phyloP scores from a whole-genome alignment of 1,140 invertebrate genomes.

The Drosophila kepulauana region DNA sequence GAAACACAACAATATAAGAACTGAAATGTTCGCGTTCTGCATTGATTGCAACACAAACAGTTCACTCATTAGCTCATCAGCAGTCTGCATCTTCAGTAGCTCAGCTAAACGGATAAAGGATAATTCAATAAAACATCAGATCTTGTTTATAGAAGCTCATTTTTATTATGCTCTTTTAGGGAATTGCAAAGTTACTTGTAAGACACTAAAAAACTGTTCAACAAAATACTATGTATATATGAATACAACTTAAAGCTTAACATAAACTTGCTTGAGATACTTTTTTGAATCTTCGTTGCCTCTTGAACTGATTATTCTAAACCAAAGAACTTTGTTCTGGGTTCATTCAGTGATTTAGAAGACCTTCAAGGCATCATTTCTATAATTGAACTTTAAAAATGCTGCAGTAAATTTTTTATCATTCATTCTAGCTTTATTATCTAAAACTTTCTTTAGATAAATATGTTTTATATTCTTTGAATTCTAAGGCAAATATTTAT shows the following conservation, averaged over 20 bases:
- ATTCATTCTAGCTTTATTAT: not conserved
- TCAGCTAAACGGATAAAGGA: not conserved
- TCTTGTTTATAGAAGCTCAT: constrained; percentile 18
- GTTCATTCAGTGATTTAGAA: too few relatives aligned
- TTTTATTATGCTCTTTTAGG: constrained; percentile 13
- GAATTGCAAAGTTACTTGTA: constrained; percentile 16
- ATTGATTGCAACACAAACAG: constrained; percentile 29
- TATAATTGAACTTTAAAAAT: too few relatives aligned
- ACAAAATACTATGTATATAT: constrained; percentile 14
- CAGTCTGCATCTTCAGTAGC: not conserved
- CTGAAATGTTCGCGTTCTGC: constrained; percentile 21
- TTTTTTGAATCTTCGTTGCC: not conserved
- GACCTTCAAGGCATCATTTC: too few relatives aligned
- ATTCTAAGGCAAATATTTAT: constrained; percentile 14
- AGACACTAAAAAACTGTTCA: constrained; percentile 1
- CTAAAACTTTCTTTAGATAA: not conserved
- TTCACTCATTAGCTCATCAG: not conserved
- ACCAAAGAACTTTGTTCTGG: too few relatives aligned
- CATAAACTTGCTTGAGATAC: constrained; percentile 7
- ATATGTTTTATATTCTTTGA: constrained; percentile 8
- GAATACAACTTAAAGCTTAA: constrained; percentile 16
- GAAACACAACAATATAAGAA: not conserved
- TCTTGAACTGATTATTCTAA: not conserved
- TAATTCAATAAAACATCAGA: not conserved
- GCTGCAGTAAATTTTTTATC: too few relatives aligned